Evolutionary conservation across 2,888 invertebrate genomes (phyloP).

Genomic region (Orthonychiurus folsomi): DNA sequence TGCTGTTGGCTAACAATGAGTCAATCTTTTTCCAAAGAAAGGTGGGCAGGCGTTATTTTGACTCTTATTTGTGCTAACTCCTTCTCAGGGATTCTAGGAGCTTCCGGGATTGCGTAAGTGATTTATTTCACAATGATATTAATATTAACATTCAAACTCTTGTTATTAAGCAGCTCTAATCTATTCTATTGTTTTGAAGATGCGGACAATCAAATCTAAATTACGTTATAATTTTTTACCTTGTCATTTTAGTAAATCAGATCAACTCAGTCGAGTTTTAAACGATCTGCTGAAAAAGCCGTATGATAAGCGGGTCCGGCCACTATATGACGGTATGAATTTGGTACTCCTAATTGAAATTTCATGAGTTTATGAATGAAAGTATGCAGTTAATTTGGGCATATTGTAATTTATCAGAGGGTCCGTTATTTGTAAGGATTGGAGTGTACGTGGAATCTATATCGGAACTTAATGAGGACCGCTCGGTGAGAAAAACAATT

Average conservation of each 20-base stretch:
- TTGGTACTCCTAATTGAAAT: not conserved
- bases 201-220: not conserved
- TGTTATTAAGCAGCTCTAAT: not conserved
- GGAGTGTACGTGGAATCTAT: not conserved
- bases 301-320: conserved; percentile 7
- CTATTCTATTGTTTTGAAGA: not conserved
- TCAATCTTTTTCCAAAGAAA: no score
- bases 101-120: conserved; percentile 6
- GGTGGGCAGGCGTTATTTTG: no score
- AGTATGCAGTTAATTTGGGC: not conserved
- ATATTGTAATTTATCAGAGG: not conserved
- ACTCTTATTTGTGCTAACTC: no score
- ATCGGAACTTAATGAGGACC: not conserved
- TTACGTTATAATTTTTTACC: not conserved
- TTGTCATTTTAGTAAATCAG: not conserved
- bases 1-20: no score
- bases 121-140: not conserved
- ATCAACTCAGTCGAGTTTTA: no score
- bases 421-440: not conserved
- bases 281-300: conserved; percentile 12
- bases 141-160: no score
- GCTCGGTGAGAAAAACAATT: no score
- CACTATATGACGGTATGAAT: conserved; percentile 1
- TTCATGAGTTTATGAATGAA: not conserved
- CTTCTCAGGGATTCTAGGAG: not conserved